phyloP scores from a whole-genome alignment of 1,140 invertebrate genomes.

The Drosophila fuyamai region DNA sequence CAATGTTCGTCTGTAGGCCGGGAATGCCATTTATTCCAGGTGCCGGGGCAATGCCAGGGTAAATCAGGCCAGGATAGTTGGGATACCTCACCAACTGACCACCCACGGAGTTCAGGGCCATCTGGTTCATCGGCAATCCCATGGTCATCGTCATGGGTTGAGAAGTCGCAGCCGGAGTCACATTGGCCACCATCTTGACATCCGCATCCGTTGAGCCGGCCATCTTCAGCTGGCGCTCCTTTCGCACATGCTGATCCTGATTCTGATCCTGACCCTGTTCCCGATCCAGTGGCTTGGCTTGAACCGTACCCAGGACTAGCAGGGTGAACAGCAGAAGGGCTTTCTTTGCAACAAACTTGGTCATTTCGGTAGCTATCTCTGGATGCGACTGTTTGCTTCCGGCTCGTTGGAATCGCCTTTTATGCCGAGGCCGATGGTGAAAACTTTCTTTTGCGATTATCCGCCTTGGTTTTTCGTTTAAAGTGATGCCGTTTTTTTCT shows the following conservation, averaged over 20 bases:
- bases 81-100: constrained; percentile 61
- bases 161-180: constrained; percentile 35
- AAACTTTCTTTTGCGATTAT: constrained; percentile 74
- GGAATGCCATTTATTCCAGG: constrained; percentile 24
- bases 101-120: constrained; percentile 39
- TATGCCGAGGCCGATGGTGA: constrained; percentile 51
- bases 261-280: constrained; percentile 22
- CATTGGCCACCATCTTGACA: constrained; percentile 65
- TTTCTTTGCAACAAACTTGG: constrained; percentile 28
- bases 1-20: constrained; percentile 49
- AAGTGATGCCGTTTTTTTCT: constrained; percentile 55
- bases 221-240: constrained; percentile 60
- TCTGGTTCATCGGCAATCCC: constrained; percentile 52
- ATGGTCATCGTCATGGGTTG: constrained; percentile 32
- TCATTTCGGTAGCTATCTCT: constrained; percentile 55
- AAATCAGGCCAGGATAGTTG: constrained; percentile 52
- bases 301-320: constrained; percentile 37
- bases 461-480: constrained; percentile 57
- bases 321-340: constrained; percentile 42
- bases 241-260: constrained; percentile 35
- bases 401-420: constrained; percentile 50
- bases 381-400: constrained; percentile 73
- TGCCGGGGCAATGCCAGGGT: constrained; percentile 2
- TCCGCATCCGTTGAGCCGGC: constrained; percentile 48
- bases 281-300: constrained; percentile 30